Evolutionary conservation across 2,888 invertebrate species (phyloP).

Genomic region (Athrips mouffetella): DNA sequence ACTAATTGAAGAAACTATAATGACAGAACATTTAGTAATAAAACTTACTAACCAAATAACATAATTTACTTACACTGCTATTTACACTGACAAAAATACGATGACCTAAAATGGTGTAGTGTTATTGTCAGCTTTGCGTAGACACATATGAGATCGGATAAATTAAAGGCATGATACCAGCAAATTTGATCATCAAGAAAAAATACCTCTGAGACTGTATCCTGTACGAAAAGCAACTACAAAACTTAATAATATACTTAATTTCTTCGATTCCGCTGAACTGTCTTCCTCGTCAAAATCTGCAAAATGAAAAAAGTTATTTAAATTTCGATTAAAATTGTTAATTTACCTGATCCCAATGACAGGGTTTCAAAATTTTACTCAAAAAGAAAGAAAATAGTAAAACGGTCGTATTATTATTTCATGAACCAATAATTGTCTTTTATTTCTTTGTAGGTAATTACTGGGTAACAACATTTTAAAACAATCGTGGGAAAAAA

Average conservation of each 20-base stretch:
- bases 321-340: neutral
- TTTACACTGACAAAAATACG: neutral
- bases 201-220: slow-evolving; percentile 34
- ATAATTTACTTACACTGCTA: neutral
- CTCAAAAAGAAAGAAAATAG: no score
- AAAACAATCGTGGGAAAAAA: neutral
- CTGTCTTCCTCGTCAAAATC: slow-evolving; percentile 55
- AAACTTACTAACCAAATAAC: no score
- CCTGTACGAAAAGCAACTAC: slow-evolving; percentile 39
- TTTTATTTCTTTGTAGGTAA: no score
- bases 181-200: slow-evolving; percentile 48
- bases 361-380: no score
- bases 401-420: no score
- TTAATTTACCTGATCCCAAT: no score
- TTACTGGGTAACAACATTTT: no score
- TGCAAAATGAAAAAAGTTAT: slow-evolving; percentile 35
- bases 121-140: slow-evolving; percentile 61
- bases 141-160: slow-evolving; percentile 24
- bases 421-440: no score
- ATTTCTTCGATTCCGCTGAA: slow-evolving; percentile 38
- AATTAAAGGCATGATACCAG: no score
- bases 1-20: no score
- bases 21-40: neutral
- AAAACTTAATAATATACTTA: slow-evolving; percentile 35
- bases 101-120: neutral